Percentiles rank a stretch among this genome's conserved stretches.
phyloP scores from a whole-genome alignment of 2,113 vertebrate genomes.

The Neodon shergylaensis region DNA sequence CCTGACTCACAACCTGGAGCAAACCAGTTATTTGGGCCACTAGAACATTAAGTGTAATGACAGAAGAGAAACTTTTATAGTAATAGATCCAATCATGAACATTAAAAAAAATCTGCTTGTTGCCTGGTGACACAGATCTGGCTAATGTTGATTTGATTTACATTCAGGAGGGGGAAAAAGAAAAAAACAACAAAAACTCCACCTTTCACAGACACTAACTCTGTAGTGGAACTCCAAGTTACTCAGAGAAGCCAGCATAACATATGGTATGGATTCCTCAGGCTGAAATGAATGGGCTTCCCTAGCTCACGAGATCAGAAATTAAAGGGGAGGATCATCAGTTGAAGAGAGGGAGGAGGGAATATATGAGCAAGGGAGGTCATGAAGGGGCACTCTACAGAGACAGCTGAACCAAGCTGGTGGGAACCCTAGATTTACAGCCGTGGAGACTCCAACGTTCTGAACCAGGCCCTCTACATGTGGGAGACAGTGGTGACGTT shows the following conservation, averaged over 20 bases:
- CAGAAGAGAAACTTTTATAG: conserved; percentile 49
- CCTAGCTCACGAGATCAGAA: conserved; percentile 43
- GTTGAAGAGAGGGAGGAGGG: too few species aligned
- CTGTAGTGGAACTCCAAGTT: conserved; percentile 13
- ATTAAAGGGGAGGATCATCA: not conserved
- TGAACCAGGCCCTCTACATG: too few species aligned
- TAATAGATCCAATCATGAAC: conserved; percentile 55
- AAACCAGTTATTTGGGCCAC: conserved; percentile 25
- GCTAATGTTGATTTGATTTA: conserved; percentile 63
- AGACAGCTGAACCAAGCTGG: too few species aligned
- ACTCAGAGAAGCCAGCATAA: conserved; percentile 40
- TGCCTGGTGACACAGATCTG: conserved; percentile 15
- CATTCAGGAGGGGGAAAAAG: conserved; percentile 42
- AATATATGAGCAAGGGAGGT: too few species aligned
- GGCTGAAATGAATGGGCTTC: conserved; percentile 47
- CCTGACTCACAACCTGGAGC: not conserved
- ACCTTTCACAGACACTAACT: conserved; percentile 34
- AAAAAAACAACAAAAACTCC: not conserved
- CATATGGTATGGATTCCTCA: conserved; percentile 19
- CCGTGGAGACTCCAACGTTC: too few species aligned
- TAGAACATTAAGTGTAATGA: conserved; percentile 64
- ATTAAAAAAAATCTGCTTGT: conserved; percentile 41
- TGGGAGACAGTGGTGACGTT: too few species aligned
- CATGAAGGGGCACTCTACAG: too few species aligned
- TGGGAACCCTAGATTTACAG: too few species aligned